Evolutionary conservation across 2,888 invertebrate species (phyloP).

Genomic region (Galerucella nymphaeae): DNA sequence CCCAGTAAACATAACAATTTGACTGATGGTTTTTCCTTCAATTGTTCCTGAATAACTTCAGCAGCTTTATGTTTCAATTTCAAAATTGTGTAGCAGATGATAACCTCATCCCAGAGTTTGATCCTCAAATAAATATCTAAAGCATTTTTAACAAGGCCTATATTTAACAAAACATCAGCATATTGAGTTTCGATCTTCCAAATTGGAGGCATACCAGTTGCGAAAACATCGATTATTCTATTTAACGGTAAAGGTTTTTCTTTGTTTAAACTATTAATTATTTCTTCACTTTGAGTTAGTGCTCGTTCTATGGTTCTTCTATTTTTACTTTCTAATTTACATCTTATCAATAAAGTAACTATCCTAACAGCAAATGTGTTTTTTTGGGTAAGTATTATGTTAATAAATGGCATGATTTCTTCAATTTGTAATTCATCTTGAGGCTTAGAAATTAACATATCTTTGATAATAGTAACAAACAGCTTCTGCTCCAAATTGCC

Average conservation of each 20-base stretch:
- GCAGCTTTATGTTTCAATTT: slow-evolving; percentile 92
- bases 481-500: slow-evolving; percentile 83
- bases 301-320: slow-evolving; percentile 89
- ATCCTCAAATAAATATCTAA: slow-evolving; percentile 81
- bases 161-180: slow-evolving; percentile 80
- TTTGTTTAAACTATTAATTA: slow-evolving; percentile 71
- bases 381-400: slow-evolving; percentile 73
- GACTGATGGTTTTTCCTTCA: slow-evolving; percentile 82
- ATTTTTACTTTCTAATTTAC: slow-evolving; percentile 80
- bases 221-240: slow-evolving; percentile 74
- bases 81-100: slow-evolving; percentile 88
- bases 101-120: slow-evolving; percentile 91
- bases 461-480: slow-evolving; percentile 79
- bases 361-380: slow-evolving; percentile 83
- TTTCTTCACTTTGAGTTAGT: slow-evolving; percentile 85
- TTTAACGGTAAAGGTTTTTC: slow-evolving; percentile 63
- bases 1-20: slow-evolving; percentile 88
- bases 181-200: slow-evolving; percentile 84
- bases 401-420: slow-evolving; percentile 83
- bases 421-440: slow-evolving; percentile 84
- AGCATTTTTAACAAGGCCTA: slow-evolving; percentile 88
- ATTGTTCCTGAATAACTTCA: slow-evolving; percentile 84
- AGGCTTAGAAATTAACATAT: slow-evolving; percentile 79
- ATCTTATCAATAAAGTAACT: slow-evolving; percentile 77
- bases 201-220: slow-evolving; percentile 76